Base-by-base conservation (phyloP, 53 echinoderm and acorn worm species). In the Glandiceps talaboti region DNA sequence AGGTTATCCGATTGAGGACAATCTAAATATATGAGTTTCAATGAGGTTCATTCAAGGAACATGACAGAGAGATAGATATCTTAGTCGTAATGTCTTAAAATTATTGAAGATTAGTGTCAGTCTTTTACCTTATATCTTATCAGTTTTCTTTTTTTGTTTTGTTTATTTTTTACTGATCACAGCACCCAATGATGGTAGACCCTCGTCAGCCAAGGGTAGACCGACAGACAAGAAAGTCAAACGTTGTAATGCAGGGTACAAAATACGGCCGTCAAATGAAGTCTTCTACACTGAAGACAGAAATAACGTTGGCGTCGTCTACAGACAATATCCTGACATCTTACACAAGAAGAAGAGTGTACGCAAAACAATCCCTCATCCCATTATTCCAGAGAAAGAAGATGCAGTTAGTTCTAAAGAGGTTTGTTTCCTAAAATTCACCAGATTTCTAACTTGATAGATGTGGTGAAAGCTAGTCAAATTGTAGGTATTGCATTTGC, bases 231-330 rank as follows among this genome's bases (percentile, higher is more conserved):
- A 45, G 64, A 45, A 45, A 45, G 64, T 45, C 64, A 45, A 45
- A 20, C 64, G 64, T 20, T 45, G 64, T 20, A 45, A 45, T 20
- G 6, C 64, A 12, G 64, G 64, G 6, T 45, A 45, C 64, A 45
- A 45, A 20, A 20, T 45, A 6, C 6, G 64, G 20, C 64, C 64
- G 6, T 45, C 64, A 45, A 6, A 91, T 75, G 88, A 91, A 26
- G 86, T 85, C 27, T 99, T 99, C 87, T 99, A 99, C 80, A 94
- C 94, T 0, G 99, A 99, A 80, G 84, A 91, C 73, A 99, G 86
- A 82, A 99, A 99, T 82, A 89, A 94, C 79, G 94, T 99, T 33
- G 99, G 94, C 30, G 80, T 90, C 0, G 90, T 97, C 1, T 97
- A 73, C 84, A 89, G 85, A 32, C 91, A 94, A 80, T 97, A 87